A percentile compares a stretch with the other conserved stretches of the same genome.
These are phyloP conservation scores for Limulus polyphemus DNA, from an alignment of 2,888 invertebrate species.

Conservation along the genomic window DNA sequence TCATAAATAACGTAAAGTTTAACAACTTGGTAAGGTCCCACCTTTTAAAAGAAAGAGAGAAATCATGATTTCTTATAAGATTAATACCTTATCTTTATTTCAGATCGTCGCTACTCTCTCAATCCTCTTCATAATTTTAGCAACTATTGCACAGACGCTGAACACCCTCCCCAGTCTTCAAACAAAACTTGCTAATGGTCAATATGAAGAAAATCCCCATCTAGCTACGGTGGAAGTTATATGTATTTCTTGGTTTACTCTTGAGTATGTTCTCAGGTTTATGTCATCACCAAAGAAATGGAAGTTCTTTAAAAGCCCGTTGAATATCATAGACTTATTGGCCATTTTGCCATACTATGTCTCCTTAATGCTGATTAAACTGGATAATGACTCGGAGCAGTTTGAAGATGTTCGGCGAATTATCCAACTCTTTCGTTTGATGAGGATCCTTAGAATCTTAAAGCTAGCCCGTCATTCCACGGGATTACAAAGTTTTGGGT, in stretches of 20 bases:
- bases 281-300: slow-evolving; percentile 98
- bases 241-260: slow-evolving; percentile 99
- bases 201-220: slow-evolving; percentile 76
- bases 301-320: slow-evolving; percentile 98
- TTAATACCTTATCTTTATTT: slow-evolving; percentile 31
- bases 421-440: slow-evolving; percentile 96
- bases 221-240: slow-evolving; percentile 96
- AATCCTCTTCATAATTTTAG: slow-evolving; percentile 98
- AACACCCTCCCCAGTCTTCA: slow-evolving; percentile 97
- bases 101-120: slow-evolving; percentile 99
- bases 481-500: slow-evolving; percentile 93
- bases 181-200: slow-evolving; percentile 64
- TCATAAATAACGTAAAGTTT: too few relatives aligned
- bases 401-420: slow-evolving; percentile 86
- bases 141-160: slow-evolving; percentile 96
- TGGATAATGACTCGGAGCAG: slow-evolving; percentile 56
- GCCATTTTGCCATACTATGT: slow-evolving; percentile 98
- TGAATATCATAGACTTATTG: slow-evolving; percentile 95
- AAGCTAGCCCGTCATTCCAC: slow-evolving; percentile 97
- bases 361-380: slow-evolving; percentile 90
- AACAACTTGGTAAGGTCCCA: too few relatives aligned
- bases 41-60: too few relatives aligned
- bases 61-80: too few relatives aligned
- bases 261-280: slow-evolving; percentile 92
- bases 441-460: slow-evolving; percentile 87